Evolutionary conservation across 2,797 vertebrate genomes (phyloP), one percentile per base, ranked within the genome.

Genomic region (Anabacerthia variegaticeps): DNA sequence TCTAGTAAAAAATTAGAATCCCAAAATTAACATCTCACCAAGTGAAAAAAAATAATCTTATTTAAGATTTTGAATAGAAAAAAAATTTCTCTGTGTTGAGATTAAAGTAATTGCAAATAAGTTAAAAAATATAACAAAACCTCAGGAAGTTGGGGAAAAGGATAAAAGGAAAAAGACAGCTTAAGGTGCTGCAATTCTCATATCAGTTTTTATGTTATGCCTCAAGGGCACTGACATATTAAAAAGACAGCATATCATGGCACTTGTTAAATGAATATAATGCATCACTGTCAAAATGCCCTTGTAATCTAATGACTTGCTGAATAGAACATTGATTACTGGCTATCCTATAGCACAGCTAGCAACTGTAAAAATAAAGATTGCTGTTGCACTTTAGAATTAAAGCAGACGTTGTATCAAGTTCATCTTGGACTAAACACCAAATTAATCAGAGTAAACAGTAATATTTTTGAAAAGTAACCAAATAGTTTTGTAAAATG

Each of bases 261-360:
- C 39, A 89, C 56, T 79, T 91, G 23, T 75, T 88, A 94, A 94
- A 95, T 82, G 8, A 85, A 72, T 73, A 30, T 44, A 83, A 92
- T 88, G 49, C 32, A 82, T 90, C 86, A 88, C 55, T 90, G 94
- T 89, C 91, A 85, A 89, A 94, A 92, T n/a, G 58, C 49, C 80
- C 72, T 83, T 95, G 85, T 88, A 95, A 78, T 86, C 71, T 94
- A 94, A 91, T 86, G 69, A 77, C 62, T 85, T 65, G 67, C 63
- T 84, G 76, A 93, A 67, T 67, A 88, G 73, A 88, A 69, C 1
- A 27, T 56, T 83, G 59, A 92, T 95, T 82, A 73, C 37, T 73
- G n/a, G 48, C 63, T 78, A 73, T 34, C 9, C 55, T 32, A 51
- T 3, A 90, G 63, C 41, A 88, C 37, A 84, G 44, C 34, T 79